phyloP scores from a whole-genome alignment of 2,888 invertebrate species.

The Lasius platythorax region DNA sequence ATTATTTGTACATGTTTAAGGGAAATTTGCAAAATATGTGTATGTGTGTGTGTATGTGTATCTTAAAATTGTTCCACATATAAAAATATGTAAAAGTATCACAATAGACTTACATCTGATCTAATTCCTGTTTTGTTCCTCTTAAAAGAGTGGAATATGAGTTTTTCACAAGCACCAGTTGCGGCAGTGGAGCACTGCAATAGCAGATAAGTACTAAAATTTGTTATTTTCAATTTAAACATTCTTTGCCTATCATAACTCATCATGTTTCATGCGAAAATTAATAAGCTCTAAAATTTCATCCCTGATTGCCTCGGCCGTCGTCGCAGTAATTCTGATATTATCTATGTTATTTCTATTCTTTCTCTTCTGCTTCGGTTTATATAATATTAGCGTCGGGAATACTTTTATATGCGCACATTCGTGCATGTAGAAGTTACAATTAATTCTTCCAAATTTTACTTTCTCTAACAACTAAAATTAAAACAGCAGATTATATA shows the following conservation, averaged over 20 bases:
- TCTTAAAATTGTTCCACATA: not conserved
- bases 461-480: conserved; percentile 83
- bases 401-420: conserved; percentile 89
- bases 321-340: conserved; percentile 66
- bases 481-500: conserved; percentile 42
- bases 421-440: conserved; percentile 87
- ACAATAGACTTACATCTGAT: conserved; percentile 19
- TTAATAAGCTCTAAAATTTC: conserved; percentile 66
- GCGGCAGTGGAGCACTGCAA: not conserved
- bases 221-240: conserved; percentile 40
- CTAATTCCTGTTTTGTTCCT: not conserved
- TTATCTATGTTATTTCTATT: conserved; percentile 66
- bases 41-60: not conserved
- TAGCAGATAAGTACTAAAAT: conserved; percentile 2
- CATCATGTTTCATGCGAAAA: conserved; percentile 67
- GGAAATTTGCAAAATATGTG: not conserved
- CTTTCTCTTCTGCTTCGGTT: conserved; percentile 86
- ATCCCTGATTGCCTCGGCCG: conserved; percentile 71
- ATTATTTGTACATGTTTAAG: not conserved
- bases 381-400: conserved; percentile 90
- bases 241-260: conserved; percentile 70
- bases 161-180: not conserved
- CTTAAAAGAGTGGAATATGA: not conserved
- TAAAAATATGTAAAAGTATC: conserved; percentile 37
- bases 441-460: conserved; percentile 89